These are phyloP conservation scores for Nothobranchius furzeri DNA, from an alignment of 2,113 vertebrate species.

Conservation along the genomic window DNA sequence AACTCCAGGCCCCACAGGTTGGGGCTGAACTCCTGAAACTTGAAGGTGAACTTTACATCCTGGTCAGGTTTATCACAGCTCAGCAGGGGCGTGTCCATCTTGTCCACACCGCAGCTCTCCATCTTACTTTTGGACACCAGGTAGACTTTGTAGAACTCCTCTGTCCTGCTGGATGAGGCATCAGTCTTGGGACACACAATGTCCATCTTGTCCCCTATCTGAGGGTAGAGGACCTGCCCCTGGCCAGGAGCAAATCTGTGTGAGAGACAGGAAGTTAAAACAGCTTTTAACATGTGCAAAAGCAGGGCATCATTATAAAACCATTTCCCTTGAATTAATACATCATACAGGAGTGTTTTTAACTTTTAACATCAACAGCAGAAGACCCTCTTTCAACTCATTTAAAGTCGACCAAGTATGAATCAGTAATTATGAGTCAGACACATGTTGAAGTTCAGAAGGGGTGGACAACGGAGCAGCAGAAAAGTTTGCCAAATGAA, in stretches of 20 bases:
- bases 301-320: neutral
- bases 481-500: no score
- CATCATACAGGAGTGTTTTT: slow-evolving; percentile 10
- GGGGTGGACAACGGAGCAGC: no score
- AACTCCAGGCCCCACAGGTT: slow-evolving; percentile 99
- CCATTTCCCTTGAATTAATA: neutral
- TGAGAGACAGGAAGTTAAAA: neutral
- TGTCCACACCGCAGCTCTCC: slow-evolving; percentile 90
- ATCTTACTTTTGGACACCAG: slow-evolving; percentile 94
- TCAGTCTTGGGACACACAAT: slow-evolving; percentile 95
- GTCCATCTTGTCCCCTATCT: slow-evolving; percentile 99
- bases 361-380: slow-evolving; percentile 3
- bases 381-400: neutral
- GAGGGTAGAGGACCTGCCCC: slow-evolving; percentile 94
- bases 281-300: neutral
- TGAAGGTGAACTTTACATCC: slow-evolving; percentile 99
- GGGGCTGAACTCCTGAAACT: slow-evolving; percentile 99
- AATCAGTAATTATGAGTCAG: slow-evolving; percentile 5
- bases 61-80: slow-evolving; percentile 95
- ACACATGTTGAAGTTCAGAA: no score
- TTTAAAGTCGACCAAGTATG: neutral
- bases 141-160: slow-evolving; percentile 96
- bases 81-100: slow-evolving; percentile 90
- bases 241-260: slow-evolving; percentile 89
- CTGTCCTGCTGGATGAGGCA: slow-evolving; percentile 83